These are phyloP conservation scores for Myotis myotis DNA, from an alignment of 2,797 vertebrate species.

Conservation along the genomic window DNA sequence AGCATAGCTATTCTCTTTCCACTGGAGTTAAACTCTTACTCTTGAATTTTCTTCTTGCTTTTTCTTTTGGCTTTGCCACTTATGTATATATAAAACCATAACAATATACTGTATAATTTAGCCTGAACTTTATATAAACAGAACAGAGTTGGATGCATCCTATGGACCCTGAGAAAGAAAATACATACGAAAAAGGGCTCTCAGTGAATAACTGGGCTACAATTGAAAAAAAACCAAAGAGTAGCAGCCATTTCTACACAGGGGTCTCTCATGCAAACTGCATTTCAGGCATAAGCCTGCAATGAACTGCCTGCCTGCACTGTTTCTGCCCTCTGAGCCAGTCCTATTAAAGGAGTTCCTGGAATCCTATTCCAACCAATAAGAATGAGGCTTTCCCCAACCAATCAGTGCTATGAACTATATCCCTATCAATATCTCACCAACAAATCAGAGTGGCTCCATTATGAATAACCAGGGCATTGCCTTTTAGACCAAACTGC, in stretches of 20 bases:
- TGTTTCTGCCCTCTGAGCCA: neutral
- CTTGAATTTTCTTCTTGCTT: neutral
- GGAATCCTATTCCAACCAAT: neutral
- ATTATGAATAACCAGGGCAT: neutral
- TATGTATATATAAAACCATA: neutral
- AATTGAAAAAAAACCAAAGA: neutral
- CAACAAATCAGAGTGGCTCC: neutral
- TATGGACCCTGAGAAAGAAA: neutral
- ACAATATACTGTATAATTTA: slow-evolving; percentile 18
- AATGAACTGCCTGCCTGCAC: neutral
- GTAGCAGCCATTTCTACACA: neutral
- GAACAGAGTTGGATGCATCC: neutral
- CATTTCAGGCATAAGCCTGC: neutral
- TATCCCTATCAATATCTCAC: neutral
- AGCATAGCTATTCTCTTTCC: neutral
- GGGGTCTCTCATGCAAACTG: neutral
- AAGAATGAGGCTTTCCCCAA: neutral
- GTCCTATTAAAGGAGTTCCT: neutral
- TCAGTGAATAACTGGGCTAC: neutral
- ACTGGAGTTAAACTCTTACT: neutral
- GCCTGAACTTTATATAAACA: neutral
- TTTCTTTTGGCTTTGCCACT: neutral
- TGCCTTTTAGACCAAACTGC: neutral
- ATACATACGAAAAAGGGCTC: neutral
- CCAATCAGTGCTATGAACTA: neutral